Evolutionary conservation across 2,888 invertebrate species (phyloP).

Genomic region (Camponotus fellah): DNA sequence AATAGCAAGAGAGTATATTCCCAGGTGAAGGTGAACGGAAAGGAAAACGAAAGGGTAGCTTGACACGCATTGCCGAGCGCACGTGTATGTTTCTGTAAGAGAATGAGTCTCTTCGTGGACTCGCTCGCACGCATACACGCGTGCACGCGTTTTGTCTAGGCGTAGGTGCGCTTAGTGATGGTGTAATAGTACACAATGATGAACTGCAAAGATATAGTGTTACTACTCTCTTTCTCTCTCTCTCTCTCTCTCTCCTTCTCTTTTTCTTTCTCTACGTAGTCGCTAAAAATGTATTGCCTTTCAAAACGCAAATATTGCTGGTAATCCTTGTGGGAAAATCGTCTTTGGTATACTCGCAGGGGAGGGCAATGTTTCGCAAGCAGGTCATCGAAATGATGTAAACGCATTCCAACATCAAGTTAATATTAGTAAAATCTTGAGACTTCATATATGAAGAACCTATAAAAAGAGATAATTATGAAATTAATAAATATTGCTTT

Average conservation of each 20-base stretch:
- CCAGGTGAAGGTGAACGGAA: slow-evolving; percentile 68
- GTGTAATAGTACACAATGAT: slow-evolving; percentile 27
- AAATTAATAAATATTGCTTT: not conserved
- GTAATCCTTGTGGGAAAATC: slow-evolving; percentile 41
- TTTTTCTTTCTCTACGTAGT: not conserved
- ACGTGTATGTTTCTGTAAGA: slow-evolving; percentile 57
- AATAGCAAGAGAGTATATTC: slow-evolving; percentile 54
- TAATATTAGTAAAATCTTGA: slow-evolving; percentile 21
- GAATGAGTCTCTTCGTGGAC: slow-evolving; percentile 22
- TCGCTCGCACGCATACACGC: not conserved
- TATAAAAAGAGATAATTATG: not conserved
- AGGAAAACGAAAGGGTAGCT: slow-evolving; percentile 73
- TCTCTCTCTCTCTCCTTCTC: not conserved
- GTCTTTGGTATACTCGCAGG: slow-evolving; percentile 7
- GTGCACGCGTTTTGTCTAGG: slow-evolving; percentile 33
- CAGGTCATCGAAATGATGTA: slow-evolving; percentile 44
- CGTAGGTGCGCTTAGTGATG: slow-evolving; percentile 10
- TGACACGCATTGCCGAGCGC: slow-evolving; percentile 68
- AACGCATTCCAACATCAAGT: slow-evolving; percentile 25
- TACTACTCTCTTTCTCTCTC: not conserved
- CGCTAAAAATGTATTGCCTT: slow-evolving; percentile 30
- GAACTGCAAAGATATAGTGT: slow-evolving; percentile 48
- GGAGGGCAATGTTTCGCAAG: slow-evolving; percentile 37
- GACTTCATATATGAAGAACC: not conserved
- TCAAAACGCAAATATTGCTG: slow-evolving; percentile 35